These are phyloP conservation scores for Ectemnius continuus DNA, from an alignment of 2,888 invertebrate species.

Conservation along the genomic window DNA sequence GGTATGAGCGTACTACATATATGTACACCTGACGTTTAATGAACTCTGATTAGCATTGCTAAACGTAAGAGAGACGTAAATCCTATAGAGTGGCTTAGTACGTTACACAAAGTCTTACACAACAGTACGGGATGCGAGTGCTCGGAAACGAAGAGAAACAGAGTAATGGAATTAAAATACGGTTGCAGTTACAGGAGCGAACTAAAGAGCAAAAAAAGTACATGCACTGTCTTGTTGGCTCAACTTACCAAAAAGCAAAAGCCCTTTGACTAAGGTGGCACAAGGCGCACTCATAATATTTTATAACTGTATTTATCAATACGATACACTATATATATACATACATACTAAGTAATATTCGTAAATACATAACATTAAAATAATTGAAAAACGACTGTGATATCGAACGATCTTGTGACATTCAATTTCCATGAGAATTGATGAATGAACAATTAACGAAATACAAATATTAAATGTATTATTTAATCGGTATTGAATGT, in stretches of 20 bases:
- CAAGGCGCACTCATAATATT: conserved; percentile 74
- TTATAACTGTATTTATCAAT: conserved; percentile 76
- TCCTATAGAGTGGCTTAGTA: conserved; percentile 57
- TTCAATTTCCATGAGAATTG: conserved; percentile 75
- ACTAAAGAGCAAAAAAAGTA: conserved; percentile 40
- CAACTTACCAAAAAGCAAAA: conserved; percentile 46
- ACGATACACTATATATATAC: conserved; percentile 72
- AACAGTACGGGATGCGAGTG: conserved; percentile 56
- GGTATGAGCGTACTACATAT: conserved; percentile 41
- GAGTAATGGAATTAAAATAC: conserved; percentile 59
- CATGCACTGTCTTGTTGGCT: conserved; percentile 35
- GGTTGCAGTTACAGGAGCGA: conserved; percentile 76
- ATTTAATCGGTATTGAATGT: conserved; percentile 74
- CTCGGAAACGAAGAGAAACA: conserved; percentile 41
- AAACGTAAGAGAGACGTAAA: conserved; percentile 66
- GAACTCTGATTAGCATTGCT: conserved; percentile 56
- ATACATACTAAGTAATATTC: conserved; percentile 74
- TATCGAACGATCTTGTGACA: conserved; percentile 78
- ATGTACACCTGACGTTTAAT: conserved; percentile 49
- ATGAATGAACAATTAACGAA: conserved; percentile 69
- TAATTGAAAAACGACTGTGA: conserved; percentile 77
- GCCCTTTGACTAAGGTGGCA: conserved; percentile 63
- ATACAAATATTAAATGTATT: conserved; percentile 69
- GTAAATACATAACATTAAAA: conserved; percentile 74
- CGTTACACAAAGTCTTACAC: conserved; percentile 50